Conservation (phyloP, 2,113 vertebrate species). For the Natator depressus region DNA sequence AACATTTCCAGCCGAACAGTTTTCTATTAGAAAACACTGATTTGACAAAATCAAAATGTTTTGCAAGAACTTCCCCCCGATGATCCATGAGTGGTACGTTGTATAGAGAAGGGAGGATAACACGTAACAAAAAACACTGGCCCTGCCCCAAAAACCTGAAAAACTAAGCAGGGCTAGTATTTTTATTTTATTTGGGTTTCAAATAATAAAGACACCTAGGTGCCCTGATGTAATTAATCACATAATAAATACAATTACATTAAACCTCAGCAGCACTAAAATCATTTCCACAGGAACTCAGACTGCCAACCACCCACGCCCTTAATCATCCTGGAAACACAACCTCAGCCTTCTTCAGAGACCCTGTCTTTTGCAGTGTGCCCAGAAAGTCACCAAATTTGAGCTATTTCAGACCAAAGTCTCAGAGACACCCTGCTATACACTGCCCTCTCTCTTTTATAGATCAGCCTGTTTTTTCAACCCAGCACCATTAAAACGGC, state of each 20-base stretch:
- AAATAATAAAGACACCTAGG: too few species aligned
- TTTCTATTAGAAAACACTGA: not conserved
- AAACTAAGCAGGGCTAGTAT: not conserved
- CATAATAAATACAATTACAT: too few species aligned
- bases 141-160: rapidly evolving
- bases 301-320: not conserved
- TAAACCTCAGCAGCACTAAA: too few species aligned
- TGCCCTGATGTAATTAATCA: too few species aligned
- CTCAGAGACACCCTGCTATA: rapidly evolving
- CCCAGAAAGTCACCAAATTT: not conserved
- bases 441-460: rapidly evolving
- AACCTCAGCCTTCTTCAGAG: rapidly evolving
- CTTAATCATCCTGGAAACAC: not conserved
- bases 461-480: rapidly evolving
- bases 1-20: not conserved
- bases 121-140: not conserved
- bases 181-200: not conserved
- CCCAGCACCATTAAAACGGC: not conserved
- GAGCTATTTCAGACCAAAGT: rapidly evolving
- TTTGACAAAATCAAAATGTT: not conserved
- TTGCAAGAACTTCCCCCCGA: not conserved
- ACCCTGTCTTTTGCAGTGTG: rapidly evolving
- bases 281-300: too few species aligned
- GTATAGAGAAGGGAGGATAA: not conserved
- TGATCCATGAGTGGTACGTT: not conserved